These are phyloP conservation scores for Myodes glareolus DNA, from an alignment of 2,113 vertebrate genomes.

Conservation along the genomic window DNA sequence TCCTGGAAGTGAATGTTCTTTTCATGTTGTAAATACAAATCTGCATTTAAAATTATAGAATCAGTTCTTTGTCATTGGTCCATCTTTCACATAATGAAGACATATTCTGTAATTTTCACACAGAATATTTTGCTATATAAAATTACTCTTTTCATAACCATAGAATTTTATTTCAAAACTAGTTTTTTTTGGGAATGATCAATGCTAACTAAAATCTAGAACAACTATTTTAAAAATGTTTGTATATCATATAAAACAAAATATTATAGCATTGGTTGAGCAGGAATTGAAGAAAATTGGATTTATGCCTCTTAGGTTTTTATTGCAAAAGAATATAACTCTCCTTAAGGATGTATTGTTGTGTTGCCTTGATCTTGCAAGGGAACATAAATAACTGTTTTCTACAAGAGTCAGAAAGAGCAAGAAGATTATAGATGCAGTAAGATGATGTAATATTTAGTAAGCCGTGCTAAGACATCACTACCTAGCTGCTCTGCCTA, in stretches of 20 bases:
- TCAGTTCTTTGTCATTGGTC: background rate
- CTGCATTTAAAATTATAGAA: background rate
- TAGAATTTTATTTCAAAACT: conserved; percentile 53
- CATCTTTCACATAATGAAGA: background rate
- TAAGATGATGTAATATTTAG: background rate
- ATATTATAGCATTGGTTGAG: background rate
- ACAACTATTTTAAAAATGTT: background rate
- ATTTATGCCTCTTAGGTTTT: background rate
- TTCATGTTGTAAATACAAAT: background rate
- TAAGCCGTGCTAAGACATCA: background rate
- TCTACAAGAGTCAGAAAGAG: background rate
- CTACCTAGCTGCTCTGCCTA: background rate
- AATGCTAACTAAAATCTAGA: conserved; percentile 18
- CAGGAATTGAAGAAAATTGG: background rate
- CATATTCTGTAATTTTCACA: background rate
- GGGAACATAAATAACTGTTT: background rate
- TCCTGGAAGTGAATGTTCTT: background rate
- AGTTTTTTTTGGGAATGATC: background rate
- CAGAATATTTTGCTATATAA: background rate
- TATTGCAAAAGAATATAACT: background rate
- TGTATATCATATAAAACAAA: background rate
- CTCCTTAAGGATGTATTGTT: background rate
- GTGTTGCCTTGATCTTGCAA: background rate
- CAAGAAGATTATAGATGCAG: background rate
- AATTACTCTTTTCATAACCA: background rate